Conservation (phyloP, 2,797 vertebrate species). For the Pteropus rufus region DNA sequence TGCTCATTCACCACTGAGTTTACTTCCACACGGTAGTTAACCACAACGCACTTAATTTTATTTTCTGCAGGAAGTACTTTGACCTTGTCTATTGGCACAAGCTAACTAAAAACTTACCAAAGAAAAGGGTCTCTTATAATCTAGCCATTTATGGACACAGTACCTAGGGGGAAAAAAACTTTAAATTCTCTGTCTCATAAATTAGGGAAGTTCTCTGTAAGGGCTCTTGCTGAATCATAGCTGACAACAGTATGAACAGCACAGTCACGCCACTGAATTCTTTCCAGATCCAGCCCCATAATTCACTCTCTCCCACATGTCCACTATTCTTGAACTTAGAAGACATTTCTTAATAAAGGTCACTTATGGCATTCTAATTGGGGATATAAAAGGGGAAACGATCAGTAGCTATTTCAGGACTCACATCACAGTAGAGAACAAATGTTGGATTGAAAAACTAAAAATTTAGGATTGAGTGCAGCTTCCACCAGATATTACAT, state of each 20-base stretch:
- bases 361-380: not conserved
- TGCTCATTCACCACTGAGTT: not conserved
- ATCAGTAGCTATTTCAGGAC: not conserved
- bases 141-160: conserved; percentile 58
- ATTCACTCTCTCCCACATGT: conserved; percentile 1
- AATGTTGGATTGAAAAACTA: not conserved
- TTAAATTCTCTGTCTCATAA: conserved; percentile 46
- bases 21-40: conserved; percentile 45
- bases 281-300: conserved; percentile 41
- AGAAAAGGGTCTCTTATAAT: conserved; percentile 1
- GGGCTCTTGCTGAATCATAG: conserved; percentile 50
- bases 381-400: not conserved
- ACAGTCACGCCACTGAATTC: conserved; percentile 37
- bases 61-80: conserved; percentile 44
- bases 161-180: not conserved
- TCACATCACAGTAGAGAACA: not conserved
- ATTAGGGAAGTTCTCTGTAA: conserved; percentile 43
- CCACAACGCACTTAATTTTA: conserved; percentile 20
- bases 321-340: conserved; percentile 19
- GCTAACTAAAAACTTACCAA: conserved; percentile 52
- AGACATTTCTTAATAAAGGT: conserved; percentile 31
- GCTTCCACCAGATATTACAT: not conserved
- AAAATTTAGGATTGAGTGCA: not conserved
- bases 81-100: conserved; percentile 26
- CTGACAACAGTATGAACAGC: not conserved